Conservation (phyloP, 2,888 invertebrate genomes). For the Hypolimnas misippus region DNA sequence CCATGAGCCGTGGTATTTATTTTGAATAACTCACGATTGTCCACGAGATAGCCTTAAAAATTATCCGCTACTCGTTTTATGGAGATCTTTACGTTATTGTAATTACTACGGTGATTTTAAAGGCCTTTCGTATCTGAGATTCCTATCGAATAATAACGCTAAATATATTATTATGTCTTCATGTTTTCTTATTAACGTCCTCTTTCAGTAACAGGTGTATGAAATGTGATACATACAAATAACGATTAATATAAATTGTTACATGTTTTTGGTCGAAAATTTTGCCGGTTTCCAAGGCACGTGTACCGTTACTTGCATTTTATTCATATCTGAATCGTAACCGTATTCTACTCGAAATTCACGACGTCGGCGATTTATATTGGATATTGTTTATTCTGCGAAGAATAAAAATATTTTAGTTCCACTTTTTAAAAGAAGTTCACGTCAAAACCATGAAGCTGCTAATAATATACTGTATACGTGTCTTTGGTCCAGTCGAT, state of each 20-base stretch:
- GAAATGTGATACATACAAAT: slow-evolving; percentile 11
- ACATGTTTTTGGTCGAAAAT: background rate
- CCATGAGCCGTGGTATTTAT: slow-evolving; percentile 40
- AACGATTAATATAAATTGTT: background rate
- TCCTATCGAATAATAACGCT: slow-evolving; percentile 41
- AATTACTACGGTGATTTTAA: slow-evolving; percentile 40
- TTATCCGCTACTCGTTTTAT: slow-evolving; percentile 38
- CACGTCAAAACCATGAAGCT: too few species aligned
- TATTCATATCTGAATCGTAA: slow-evolving; percentile 1
- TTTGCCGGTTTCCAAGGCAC: background rate
- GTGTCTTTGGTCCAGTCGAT: background rate
- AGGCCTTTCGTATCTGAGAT: slow-evolving; percentile 33
- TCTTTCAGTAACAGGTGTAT: slow-evolving; percentile 21
- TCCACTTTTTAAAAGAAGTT: background rate
- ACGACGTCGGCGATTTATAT: slow-evolving; percentile 3
- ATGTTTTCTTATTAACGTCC: slow-evolving; percentile 36
- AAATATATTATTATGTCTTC: slow-evolving; percentile 44
- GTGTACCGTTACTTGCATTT: background rate
- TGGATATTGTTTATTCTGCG: background rate
- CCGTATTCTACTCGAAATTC: slow-evolving; percentile 1
- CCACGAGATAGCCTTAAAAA: slow-evolving; percentile 41
- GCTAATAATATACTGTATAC: background rate
- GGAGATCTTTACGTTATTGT: slow-evolving; percentile 40
- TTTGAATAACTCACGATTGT: slow-evolving; percentile 40
- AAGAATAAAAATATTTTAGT: background rate